phyloP scores from a whole-genome alignment of 2,888 invertebrate genomes.

The Erynnis tages region DNA sequence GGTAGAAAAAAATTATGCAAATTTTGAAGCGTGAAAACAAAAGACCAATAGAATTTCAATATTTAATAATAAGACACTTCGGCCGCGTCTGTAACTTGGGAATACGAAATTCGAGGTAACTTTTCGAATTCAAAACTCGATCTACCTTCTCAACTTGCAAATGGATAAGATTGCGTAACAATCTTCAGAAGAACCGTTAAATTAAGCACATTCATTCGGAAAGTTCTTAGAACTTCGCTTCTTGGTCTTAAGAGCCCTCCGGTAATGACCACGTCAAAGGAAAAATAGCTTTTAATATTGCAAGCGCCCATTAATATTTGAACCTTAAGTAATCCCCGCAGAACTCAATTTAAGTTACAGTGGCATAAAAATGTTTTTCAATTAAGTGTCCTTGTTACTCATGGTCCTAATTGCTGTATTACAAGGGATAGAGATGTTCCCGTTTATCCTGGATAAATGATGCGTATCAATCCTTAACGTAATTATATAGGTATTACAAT shows the following conservation, averaged over 20 bases:
- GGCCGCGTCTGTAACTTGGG: not conserved
- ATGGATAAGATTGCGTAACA: slow-evolving; percentile 50
- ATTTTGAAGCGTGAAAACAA: too few species aligned
- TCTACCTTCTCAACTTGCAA: slow-evolving; percentile 4
- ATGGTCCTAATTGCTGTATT: too few species aligned
- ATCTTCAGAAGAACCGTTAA: slow-evolving; percentile 57
- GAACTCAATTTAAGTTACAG: not conserved
- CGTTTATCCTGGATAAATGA: too few species aligned
- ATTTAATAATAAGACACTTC: not conserved
- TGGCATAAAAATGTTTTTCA: not conserved
- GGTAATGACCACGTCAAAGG: slow-evolving; percentile 32
- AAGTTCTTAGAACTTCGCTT: slow-evolving; percentile 63
- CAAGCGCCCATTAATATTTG: slow-evolving; percentile 19
- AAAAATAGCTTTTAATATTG: slow-evolving; percentile 16
- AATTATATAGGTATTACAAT: too few species aligned
- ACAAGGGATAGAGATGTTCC: too few species aligned
- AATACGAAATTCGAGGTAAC: slow-evolving; percentile 4
- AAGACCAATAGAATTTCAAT: not conserved
- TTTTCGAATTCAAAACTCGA: slow-evolving; percentile 13
- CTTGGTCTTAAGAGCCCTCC: slow-evolving; percentile 46
- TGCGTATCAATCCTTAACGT: too few species aligned
- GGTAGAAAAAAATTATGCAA: not conserved
- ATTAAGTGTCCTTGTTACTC: not conserved
- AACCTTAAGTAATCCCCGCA: slow-evolving; percentile 3
- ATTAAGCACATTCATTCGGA: slow-evolving; percentile 66